phyloP scores from a whole-genome alignment of 2,797 vertebrate genomes.

The Alcedo quadribrachys region DNA sequence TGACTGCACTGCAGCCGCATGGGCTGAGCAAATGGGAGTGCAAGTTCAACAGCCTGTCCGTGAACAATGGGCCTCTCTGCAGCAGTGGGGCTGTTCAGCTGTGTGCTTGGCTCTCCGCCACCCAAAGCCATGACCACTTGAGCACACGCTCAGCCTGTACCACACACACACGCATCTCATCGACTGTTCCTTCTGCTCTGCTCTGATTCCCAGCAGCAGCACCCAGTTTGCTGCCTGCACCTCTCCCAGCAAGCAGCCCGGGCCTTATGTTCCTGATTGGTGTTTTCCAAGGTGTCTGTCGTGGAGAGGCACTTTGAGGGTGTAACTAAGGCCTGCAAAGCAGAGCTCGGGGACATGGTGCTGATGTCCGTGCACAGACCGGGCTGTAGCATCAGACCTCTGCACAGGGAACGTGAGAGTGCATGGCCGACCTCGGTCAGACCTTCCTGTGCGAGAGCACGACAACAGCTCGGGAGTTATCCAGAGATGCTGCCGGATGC shows the following conservation, averaged over 20 bases:
- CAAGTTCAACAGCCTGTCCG: not conserved
- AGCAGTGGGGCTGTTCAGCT: not conserved
- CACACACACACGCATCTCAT: not conserved
- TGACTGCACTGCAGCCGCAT: not conserved
- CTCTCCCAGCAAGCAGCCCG: not conserved
- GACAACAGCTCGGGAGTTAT: too few relatives aligned
- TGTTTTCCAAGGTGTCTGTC: not conserved
- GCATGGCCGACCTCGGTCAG: not conserved
- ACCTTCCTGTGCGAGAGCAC: too few relatives aligned
- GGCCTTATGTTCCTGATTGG: not conserved
- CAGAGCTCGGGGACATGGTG: rapidly evolving
- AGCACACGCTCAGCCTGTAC: not conserved
- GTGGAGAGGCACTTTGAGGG: rapidly evolving
- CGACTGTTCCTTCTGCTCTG: not conserved
- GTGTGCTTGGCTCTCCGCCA: not conserved
- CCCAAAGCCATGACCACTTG: not conserved
- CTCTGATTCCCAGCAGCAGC: rapidly evolving
- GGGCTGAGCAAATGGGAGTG: not conserved
- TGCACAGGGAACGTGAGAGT: not conserved
- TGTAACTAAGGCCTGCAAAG: rapidly evolving
- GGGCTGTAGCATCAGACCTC: not conserved
- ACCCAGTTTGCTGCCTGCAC: not conserved
- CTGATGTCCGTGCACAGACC: not conserved
- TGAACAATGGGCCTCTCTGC: not conserved
- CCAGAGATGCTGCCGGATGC: too few relatives aligned